Percentiles rank a stretch among this genome's conserved stretches.
Conservation (phyloP, 2,888 invertebrate species). For the Andrena camellia region DNA sequence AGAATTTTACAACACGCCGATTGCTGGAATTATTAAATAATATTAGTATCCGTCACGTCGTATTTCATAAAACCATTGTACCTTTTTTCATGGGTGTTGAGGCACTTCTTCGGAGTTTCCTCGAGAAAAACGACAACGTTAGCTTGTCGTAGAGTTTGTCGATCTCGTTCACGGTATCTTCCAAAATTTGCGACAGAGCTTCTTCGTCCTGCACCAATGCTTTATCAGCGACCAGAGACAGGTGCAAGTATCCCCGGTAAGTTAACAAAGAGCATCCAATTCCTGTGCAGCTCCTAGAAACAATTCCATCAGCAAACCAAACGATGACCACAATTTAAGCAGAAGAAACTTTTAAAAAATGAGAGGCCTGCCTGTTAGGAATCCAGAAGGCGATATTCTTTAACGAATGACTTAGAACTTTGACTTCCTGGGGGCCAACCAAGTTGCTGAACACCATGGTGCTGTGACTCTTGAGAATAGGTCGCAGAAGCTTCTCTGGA, state of each 20-base stretch:
- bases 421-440: conserved; percentile 85
- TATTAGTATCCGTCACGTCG: not conserved
- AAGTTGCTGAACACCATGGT: conserved; percentile 87
- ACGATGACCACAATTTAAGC: not conserved
- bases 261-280: conserved; percentile 86
- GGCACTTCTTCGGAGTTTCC: conserved; percentile 45
- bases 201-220: conserved; percentile 83
- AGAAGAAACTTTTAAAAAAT: not conserved
- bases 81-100: conserved; percentile 75
- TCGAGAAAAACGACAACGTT: conserved; percentile 67
- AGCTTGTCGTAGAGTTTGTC: conserved; percentile 77
- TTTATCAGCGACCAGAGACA: conserved; percentile 86
- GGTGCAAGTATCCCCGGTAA: conserved; percentile 85
- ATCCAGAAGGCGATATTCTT: conserved; percentile 86
- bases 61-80: conserved; percentile 1
- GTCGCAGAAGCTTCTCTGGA: conserved; percentile 84
- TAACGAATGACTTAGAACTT: conserved; percentile 84
- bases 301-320: not conserved
- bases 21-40: conserved; percentile 62
- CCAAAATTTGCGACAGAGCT: conserved; percentile 83
- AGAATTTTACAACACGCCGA: conserved; percentile 71
- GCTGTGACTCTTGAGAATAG: conserved; percentile 85
- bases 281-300: conserved; percentile 80
- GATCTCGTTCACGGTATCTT: conserved; percentile 84
- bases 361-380: conserved; percentile 85